A percentile compares a stretch with the other conserved stretches of the same genome.
These are phyloP conservation scores for Plotosus lineatus DNA, from an alignment of 2,113 vertebrate species.

Conservation along the genomic window DNA sequence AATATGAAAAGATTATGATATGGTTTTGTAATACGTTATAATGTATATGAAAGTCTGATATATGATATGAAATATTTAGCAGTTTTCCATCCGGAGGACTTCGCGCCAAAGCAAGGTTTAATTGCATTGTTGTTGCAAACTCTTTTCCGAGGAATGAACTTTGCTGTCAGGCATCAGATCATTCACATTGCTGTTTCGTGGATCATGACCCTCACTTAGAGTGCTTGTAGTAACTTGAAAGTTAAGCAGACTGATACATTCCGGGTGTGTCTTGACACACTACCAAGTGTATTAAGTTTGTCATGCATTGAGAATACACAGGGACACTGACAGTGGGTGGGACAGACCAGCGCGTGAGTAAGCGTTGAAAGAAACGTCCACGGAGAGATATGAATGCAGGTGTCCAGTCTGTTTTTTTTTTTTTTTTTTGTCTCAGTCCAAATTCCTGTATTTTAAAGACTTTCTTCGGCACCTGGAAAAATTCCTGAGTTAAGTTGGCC, in stretches of 20 bases:
- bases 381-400: slow-evolving; percentile 13
- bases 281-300: neutral
- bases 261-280: neutral
- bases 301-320: neutral
- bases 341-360: neutral
- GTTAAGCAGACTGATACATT: neutral
- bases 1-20: neutral
- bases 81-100: neutral
- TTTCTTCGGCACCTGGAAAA: neutral
- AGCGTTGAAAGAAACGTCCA: neutral
- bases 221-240: neutral
- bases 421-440: neutral
- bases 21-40: neutral
- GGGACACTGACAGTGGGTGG: neutral
- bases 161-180: neutral
- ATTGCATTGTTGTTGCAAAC: neutral
- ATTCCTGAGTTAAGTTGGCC: neutral
- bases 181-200: neutral
- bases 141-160: neutral
- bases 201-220: neutral
- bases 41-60: neutral
- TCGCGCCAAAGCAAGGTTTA: neutral
- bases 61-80: neutral
- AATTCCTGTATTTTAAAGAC: slow-evolving; percentile 6
- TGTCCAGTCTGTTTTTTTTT: neutral